phyloP scores from a whole-genome alignment of 64 coral and sea anemone species.

The Montipora cactus region DNA sequence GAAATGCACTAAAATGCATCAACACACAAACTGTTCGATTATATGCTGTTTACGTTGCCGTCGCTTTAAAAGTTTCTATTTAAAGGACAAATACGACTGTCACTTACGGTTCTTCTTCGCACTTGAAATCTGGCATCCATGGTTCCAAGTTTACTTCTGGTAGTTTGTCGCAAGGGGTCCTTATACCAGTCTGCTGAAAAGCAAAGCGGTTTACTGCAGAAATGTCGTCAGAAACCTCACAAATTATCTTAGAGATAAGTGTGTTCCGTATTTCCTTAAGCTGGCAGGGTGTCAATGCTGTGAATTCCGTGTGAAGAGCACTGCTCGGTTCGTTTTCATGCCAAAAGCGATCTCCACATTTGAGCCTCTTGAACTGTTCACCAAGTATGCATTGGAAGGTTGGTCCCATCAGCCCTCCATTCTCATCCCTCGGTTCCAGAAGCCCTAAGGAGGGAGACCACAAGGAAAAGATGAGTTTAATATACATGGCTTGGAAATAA shows the following conservation, averaged over 20 bases:
- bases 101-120: background rate
- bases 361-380: slow-evolving; percentile 37
- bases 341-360: slow-evolving; percentile 80
- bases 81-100: background rate
- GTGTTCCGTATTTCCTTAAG: slow-evolving; percentile 49
- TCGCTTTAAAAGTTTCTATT: too few species aligned
- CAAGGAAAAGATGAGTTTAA: background rate
- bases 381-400: slow-evolving; percentile 61
- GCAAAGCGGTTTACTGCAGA: background rate
- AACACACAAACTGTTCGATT: too few species aligned
- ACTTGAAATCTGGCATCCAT: background rate
- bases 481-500: background rate
- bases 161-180: background rate
- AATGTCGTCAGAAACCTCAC: slow-evolving; percentile 30
- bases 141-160: background rate
- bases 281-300: slow-evolving; percentile 50
- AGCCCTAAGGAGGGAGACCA: background rate
- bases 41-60: too few species aligned
- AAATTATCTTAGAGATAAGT: slow-evolving; percentile 62
- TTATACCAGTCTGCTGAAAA: background rate
- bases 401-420: slow-evolving; percentile 25
- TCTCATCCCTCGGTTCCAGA: background rate
- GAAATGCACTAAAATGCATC: too few species aligned
- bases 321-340: slow-evolving; percentile 44
- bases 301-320: background rate